These are phyloP conservation scores for Apodemus agrarius DNA, from an alignment of 2,797 vertebrate genomes.

Conservation along the genomic window DNA sequence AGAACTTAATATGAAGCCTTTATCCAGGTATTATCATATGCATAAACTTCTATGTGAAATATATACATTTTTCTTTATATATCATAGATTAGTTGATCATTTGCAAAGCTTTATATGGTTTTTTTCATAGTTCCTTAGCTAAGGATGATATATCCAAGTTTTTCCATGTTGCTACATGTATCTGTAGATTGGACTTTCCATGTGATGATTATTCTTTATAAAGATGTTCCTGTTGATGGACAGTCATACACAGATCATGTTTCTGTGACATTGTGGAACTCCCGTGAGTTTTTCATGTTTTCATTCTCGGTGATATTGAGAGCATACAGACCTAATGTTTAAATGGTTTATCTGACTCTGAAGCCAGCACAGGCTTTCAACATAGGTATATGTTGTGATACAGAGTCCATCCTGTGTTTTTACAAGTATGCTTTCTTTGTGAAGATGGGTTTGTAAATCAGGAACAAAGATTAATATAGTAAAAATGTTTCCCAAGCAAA, in stretches of 20 bases:
- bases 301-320: not conserved
- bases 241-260: not conserved
- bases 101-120: not conserved
- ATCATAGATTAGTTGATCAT: not conserved
- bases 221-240: not conserved
- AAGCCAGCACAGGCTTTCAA: not conserved
- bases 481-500: not conserved
- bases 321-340: not conserved
- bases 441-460: not conserved
- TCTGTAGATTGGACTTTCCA: not conserved
- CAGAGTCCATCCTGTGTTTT: not conserved
- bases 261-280: not conserved
- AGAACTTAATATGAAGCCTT: not conserved
- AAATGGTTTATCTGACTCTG: not conserved
- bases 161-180: not conserved
- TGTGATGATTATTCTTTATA: not conserved
- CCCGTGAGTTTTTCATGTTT: constrained; percentile 1
- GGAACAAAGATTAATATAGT: constrained; percentile 2
- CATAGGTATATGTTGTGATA: not conserved
- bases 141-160: not conserved
- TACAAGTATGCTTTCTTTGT: not conserved
- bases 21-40: not conserved
- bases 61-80: no score
- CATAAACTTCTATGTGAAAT: not conserved
- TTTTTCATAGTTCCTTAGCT: not conserved